Conservation (phyloP, 2,888 invertebrate genomes). For the Sipha maydis region DNA sequence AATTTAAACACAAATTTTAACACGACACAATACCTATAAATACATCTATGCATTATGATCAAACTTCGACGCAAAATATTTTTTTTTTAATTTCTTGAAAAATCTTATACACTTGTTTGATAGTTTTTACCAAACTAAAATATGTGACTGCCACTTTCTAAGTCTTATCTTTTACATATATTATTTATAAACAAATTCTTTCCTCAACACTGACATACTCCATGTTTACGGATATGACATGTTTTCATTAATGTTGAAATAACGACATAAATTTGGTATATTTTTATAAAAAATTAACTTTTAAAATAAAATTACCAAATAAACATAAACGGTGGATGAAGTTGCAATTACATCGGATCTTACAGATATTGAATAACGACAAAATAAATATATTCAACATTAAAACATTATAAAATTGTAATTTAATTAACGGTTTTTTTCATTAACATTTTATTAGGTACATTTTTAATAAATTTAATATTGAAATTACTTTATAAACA, state of each 20-base stretch:
- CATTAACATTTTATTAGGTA: too few relatives aligned
- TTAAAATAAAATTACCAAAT: background rate
- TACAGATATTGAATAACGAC: background rate
- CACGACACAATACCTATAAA: too few relatives aligned
- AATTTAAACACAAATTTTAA: background rate
- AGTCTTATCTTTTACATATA: background rate
- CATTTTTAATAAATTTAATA: too few relatives aligned
- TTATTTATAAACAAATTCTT: background rate
- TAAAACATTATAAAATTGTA: background rate
- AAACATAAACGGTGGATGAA: background rate
- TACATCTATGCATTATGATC: too few relatives aligned
- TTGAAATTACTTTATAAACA: too few relatives aligned
- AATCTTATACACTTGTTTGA: background rate
- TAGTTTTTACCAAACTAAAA: background rate
- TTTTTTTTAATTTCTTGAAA: background rate
- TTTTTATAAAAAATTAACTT: background rate
- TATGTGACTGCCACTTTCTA: background rate
- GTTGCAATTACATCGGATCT: background rate
- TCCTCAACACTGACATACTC: background rate
- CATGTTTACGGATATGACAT: background rate
- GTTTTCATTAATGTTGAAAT: background rate
- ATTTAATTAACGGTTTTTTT: background rate
- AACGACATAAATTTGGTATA: background rate
- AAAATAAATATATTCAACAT: background rate
- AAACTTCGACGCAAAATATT: background rate